Evolutionary conservation across 2,113 vertebrate species (phyloP).

Genomic region (Pollachius pollachius): DNA sequence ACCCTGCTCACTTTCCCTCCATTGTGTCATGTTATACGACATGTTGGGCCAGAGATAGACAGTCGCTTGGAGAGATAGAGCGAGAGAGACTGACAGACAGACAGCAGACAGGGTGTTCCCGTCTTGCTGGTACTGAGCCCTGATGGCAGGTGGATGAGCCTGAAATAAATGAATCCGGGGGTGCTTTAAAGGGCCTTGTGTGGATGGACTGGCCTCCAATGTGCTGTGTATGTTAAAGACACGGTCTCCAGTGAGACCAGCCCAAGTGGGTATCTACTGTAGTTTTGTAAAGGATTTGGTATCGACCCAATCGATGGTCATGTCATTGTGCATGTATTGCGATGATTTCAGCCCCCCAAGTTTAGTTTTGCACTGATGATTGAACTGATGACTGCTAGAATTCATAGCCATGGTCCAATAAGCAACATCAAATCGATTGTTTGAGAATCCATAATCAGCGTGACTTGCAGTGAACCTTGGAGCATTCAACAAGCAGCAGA

Average conservation of each 20-base stretch:
- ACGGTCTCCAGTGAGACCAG: neutral
- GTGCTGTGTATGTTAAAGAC: neutral
- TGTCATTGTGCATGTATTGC: neutral
- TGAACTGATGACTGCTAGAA: too few relatives aligned
- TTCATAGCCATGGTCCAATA: too few relatives aligned
- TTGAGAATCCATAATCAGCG: too few relatives aligned
- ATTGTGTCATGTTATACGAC: conserved; percentile 21
- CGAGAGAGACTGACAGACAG: conserved; percentile 16
- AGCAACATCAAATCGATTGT: too few relatives aligned
- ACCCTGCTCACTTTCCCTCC: conserved; percentile 3
- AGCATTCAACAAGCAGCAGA: too few relatives aligned
- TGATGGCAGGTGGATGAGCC: conserved; percentile 68
- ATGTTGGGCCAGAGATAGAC: conserved; percentile 38
- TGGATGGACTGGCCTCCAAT: neutral
- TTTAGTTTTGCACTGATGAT: too few relatives aligned
- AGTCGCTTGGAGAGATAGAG: neutral
- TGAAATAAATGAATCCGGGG: conserved; percentile 64
- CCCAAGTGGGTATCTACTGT: neutral
- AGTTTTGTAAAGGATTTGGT: neutral
- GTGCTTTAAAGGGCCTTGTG: conserved; percentile 22
- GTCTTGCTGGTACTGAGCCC: conserved; percentile 49
- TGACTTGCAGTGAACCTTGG: too few relatives aligned
- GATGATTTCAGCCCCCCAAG: too few relatives aligned
- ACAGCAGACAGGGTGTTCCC: conserved; percentile 49
- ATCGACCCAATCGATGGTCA: neutral